A percentile compares a stretch with the other conserved stretches of the same genome.
phyloP scores from a whole-genome alignment of 1,140 invertebrate genomes.

The Drosophila repleta region DNA sequence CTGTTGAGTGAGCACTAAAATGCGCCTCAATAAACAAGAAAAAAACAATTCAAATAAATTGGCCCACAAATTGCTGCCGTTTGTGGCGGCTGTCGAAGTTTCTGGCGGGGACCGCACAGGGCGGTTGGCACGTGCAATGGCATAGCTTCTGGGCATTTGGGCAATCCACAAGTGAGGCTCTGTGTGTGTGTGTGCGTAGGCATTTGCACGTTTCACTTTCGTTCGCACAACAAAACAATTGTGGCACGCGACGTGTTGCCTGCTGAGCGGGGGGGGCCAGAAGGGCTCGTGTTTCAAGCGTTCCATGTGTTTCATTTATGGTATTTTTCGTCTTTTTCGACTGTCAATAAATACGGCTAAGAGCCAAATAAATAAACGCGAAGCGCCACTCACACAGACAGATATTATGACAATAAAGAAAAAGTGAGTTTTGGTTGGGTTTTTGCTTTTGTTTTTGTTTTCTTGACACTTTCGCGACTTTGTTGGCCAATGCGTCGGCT shows the following conservation, averaged over 20 bases:
- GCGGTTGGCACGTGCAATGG: conserved; percentile 34
- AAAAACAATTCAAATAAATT: conserved; percentile 24
- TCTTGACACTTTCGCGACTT: conserved; percentile 77
- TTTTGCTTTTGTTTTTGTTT: conserved; percentile 38
- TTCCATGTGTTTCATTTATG: conserved; percentile 18
- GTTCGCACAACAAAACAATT: conserved; percentile 26
- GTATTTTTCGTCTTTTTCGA: conserved; percentile 4
- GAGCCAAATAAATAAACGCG: conserved; percentile 63
- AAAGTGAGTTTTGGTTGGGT: conserved; percentile 61
- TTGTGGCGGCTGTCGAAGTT: conserved; percentile 23
- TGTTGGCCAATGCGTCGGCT: conserved; percentile 63
- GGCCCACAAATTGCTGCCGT: conserved; percentile 15
- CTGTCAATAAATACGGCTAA: conserved; percentile 37
- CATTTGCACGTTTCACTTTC: conserved; percentile 76
- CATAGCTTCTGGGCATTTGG: conserved; percentile 30
- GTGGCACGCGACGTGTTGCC: conserved; percentile 42
- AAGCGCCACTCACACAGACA: conserved; percentile 45
- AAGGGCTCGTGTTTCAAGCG: background rate
- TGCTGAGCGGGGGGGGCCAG: background rate
- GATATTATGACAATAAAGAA: conserved; percentile 72
- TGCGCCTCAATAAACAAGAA: conserved; percentile 7
- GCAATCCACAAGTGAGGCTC: conserved; percentile 31
- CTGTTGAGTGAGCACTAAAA: background rate
- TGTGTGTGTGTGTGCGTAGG: conserved; percentile 42
- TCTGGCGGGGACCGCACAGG: conserved; percentile 21